These are phyloP conservation scores for Idaea aversata DNA, from an alignment of 2,888 invertebrate species.

Conservation along the genomic window DNA sequence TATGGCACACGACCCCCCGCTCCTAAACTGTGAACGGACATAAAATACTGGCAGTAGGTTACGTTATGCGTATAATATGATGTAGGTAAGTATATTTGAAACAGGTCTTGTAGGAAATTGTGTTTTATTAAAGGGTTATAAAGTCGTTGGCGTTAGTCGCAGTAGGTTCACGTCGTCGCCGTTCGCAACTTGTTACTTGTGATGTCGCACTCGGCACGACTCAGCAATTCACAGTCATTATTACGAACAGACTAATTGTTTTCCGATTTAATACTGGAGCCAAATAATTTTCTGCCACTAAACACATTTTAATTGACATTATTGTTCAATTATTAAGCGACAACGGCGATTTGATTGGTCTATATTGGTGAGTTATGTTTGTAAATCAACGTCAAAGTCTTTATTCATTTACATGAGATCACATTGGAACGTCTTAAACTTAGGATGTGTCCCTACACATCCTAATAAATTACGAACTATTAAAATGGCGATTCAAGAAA, in stretches of 20 bases:
- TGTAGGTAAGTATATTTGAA: conserved; percentile 34
- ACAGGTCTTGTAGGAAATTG: conserved; percentile 71
- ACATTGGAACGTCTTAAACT: too few species aligned
- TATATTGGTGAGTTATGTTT: conserved; percentile 18
- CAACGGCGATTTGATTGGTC: conserved; percentile 28
- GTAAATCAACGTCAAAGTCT: background rate
- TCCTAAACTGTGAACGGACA: conserved; percentile 67
- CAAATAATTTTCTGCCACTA: conserved; percentile 46
- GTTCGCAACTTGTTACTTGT: conserved; percentile 70
- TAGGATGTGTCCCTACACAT: too few species aligned
- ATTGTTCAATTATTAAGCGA: conserved; percentile 29
- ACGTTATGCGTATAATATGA: conserved; percentile 28
- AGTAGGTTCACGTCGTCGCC: conserved; percentile 60
- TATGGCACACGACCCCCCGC: conserved; percentile 67
- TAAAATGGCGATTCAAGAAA: too few species aligned
- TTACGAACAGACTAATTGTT: conserved; percentile 65
- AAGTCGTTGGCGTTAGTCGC: conserved; percentile 53
- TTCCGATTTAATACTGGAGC: conserved; percentile 56
- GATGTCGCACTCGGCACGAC: conserved; percentile 45
- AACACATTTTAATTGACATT: conserved; percentile 46
- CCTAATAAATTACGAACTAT: too few species aligned
- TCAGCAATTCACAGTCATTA: conserved; percentile 59
- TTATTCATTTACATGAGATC: background rate
- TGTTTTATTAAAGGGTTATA: conserved; percentile 78
- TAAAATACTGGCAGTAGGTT: conserved; percentile 71